Evolutionary conservation across 1,140 invertebrate genomes (phyloP).

Genomic region (Orchesella cincta): DNA sequence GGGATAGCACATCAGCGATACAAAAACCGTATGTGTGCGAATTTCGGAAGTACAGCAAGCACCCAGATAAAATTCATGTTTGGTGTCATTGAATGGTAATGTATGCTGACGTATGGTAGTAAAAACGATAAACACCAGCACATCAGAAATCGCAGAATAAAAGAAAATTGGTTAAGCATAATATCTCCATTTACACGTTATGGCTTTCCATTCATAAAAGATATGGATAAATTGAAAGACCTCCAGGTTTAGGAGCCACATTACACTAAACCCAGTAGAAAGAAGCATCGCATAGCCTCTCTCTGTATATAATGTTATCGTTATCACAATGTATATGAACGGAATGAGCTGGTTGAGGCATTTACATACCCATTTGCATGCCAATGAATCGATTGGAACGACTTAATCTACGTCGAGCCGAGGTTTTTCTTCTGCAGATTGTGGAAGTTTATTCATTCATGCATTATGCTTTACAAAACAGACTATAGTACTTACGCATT

Average conservation of each 20-base stretch:
- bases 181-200: neutral
- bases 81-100: no score
- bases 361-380: constrained; percentile 27
- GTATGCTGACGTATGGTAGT: no score
- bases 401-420: neutral
- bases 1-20: no score
- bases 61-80: no score
- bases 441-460: neutral
- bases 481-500: neutral
- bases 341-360: constrained; percentile 7
- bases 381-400: constrained; percentile 19
- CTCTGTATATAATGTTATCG: neutral
- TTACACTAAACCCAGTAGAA: neutral
- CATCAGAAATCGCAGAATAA: no score
- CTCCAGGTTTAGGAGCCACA: neutral
- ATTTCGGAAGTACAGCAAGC: no score
- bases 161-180: no score
- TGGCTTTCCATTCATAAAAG: neutral
- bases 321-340: neutral
- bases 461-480: neutral
- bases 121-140: no score
- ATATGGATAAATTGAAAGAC: neutral
- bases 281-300: neutral
- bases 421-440: neutral
- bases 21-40: neutral